phyloP scores from a whole-genome alignment of 2,888 invertebrate species.

The Branchipolynoe longqiensis region DNA sequence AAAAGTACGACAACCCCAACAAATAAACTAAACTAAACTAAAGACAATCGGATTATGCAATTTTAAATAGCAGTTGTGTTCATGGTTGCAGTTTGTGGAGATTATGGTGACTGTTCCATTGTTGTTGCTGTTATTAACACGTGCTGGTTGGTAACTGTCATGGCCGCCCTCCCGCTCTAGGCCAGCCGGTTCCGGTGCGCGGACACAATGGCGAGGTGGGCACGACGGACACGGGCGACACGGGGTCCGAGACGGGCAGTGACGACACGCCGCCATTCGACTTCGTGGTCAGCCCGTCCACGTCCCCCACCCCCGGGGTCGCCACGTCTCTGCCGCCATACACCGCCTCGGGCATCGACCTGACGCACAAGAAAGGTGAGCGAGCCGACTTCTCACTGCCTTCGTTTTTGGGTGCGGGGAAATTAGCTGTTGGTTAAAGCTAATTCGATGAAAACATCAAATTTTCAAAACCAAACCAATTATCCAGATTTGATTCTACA shows the following conservation, averaged over 20 bases:
- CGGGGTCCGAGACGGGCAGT: slow-evolving; percentile 45
- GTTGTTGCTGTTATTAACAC: too few species aligned
- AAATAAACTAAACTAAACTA: too few species aligned
- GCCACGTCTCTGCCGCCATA: slow-evolving; percentile 15
- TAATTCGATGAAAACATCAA: too few species aligned
- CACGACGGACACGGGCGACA: neutral
- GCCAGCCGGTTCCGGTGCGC: slow-evolving; percentile 47
- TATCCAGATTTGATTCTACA: too few species aligned
- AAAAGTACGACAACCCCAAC: too few species aligned
- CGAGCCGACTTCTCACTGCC: neutral
- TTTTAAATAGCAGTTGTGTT: too few species aligned
- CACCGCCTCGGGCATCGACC: slow-evolving; percentile 55
- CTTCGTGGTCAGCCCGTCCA: slow-evolving; percentile 47
- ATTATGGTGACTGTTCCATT: neutral
- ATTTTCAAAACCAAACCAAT: too few species aligned
- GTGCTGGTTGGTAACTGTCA: too few species aligned
- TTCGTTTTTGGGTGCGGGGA: too few species aligned
- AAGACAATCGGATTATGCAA: too few species aligned
- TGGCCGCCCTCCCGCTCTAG: neutral
- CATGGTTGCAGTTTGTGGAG: neutral
- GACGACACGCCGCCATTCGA: slow-evolving; percentile 55
- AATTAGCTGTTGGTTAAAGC: too few species aligned
- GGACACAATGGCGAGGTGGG: slow-evolving; percentile 13
- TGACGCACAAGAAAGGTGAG: slow-evolving; percentile 59
- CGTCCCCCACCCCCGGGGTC: slow-evolving; percentile 51